Evolutionary conservation across 2,113 vertebrate species (phyloP).

Genomic region (Mastomys natalensis): DNA sequence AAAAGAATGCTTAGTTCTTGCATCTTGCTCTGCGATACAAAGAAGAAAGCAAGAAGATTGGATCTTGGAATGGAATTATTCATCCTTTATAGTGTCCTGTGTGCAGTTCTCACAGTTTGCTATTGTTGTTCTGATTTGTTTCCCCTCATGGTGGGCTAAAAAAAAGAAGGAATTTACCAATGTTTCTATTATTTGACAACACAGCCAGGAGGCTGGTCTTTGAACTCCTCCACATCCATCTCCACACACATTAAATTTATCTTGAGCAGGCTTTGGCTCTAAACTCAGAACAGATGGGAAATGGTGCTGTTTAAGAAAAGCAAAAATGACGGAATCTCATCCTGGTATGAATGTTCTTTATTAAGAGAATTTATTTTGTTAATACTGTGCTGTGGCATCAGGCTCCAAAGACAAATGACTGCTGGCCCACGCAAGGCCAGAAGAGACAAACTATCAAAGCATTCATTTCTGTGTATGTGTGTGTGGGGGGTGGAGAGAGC

Average conservation of each 20-base stretch:
- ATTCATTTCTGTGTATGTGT: background rate
- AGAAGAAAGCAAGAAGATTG: background rate
- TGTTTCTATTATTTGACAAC: conserved; percentile 33
- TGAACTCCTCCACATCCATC: conserved; percentile 58
- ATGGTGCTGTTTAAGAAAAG: conserved; percentile 69
- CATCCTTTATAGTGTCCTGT: background rate
- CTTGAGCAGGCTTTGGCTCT: conserved; percentile 47
- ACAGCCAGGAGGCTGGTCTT: background rate
- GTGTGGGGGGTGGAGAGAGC: background rate
- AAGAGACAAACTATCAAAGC: background rate
- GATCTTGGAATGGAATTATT: background rate
- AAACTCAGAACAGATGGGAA: conserved; percentile 69
- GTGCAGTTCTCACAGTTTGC: background rate
- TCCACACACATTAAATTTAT: conserved; percentile 68
- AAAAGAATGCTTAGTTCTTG: background rate
- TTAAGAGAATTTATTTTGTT: conserved; percentile 55
- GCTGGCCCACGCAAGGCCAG: background rate
- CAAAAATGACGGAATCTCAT: conserved; percentile 55
- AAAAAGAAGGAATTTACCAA: background rate
- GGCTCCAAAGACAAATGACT: background rate
- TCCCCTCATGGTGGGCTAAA: background rate
- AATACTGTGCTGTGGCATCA: background rate
- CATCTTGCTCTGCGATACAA: background rate
- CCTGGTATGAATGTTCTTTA: conserved; percentile 37
- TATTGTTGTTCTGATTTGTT: conserved; percentile 21